A percentile compares a stretch with the other conserved stretches of the same genome.
phyloP scores from a whole-genome alignment of 2,888 invertebrate species.

The Melipona bicolor region DNA sequence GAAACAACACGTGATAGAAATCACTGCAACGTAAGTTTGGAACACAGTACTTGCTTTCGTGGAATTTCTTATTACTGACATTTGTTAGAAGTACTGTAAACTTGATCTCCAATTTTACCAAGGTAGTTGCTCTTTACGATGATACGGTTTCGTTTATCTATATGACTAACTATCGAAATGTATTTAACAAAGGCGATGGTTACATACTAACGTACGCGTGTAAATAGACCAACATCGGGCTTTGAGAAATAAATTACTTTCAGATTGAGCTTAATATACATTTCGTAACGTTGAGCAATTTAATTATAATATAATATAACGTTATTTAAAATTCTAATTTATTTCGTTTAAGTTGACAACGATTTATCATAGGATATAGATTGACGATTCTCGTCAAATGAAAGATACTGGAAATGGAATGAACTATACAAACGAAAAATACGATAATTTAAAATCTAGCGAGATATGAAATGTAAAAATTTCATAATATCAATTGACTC shows the following conservation, averaged over 20 bases:
- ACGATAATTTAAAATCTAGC: too few species aligned
- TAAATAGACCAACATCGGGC: not conserved
- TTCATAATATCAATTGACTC: not conserved
- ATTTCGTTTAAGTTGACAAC: too few species aligned
- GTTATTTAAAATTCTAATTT: too few species aligned
- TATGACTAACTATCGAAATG: not conserved
- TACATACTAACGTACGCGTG: not conserved
- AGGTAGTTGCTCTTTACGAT: not conserved
- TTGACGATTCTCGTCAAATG: too few species aligned
- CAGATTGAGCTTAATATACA: not conserved
- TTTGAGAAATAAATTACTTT: not conserved
- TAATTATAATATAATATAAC: too few species aligned
- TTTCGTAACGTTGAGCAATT: too few species aligned
- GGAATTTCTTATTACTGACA: too few species aligned
- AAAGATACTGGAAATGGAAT: too few species aligned
- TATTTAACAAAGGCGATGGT: not conserved
- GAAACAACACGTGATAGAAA: not conserved
- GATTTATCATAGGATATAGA: too few species aligned
- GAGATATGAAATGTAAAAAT: too few species aligned
- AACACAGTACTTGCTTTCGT: not conserved
- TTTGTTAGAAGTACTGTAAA: not conserved
- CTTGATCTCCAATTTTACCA: not conserved
- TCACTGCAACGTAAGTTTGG: not conserved
- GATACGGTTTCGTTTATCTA: not conserved
- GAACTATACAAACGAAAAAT: too few species aligned